These are phyloP conservation scores for Chymomyza procnemis DNA, from an alignment of 2,888 invertebrate species.

Conservation along the genomic window DNA sequence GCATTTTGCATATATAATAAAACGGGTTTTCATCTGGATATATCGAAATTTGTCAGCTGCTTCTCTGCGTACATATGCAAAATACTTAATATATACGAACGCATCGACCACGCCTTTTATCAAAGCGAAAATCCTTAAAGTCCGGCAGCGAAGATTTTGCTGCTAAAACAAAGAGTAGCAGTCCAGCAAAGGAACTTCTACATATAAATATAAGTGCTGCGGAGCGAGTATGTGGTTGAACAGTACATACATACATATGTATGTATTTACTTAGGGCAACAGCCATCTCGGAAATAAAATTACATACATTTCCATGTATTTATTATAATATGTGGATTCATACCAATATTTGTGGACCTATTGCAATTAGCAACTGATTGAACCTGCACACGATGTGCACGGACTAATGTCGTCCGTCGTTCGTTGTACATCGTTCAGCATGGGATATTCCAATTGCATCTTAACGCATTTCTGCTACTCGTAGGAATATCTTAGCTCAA, in stretches of 20 bases:
- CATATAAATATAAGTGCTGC: not conserved
- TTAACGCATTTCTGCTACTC: conserved; percentile 40
- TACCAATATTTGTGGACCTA: conserved; percentile 40
- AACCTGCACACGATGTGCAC: conserved; percentile 57
- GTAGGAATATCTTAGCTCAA: conserved; percentile 72
- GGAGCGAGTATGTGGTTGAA: not conserved
- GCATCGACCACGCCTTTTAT: no score
- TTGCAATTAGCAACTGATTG: conserved; percentile 70
- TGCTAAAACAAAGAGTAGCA: not conserved
- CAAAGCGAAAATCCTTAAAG: no score
- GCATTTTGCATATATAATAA: no score
- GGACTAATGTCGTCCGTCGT: conserved; percentile 24
- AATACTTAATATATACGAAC: no score
- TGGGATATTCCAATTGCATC: conserved; percentile 34
- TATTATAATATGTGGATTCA: not conserved
- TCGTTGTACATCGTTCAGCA: conserved; percentile 23
- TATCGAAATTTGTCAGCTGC: no score
- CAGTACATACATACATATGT: no score
- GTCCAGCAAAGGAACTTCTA: not conserved
- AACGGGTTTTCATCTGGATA: no score
- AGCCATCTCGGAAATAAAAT: not conserved
- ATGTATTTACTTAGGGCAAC: conserved; percentile 5
- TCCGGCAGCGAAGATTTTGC: not conserved
- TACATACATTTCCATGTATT: conserved; percentile 18
- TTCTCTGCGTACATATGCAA: no score